Percentiles rank a stretch among this genome's conserved stretches.
These are phyloP conservation scores for Saturnia pavonia DNA, from an alignment of 2,888 invertebrate genomes.

Conservation along the genomic window DNA sequence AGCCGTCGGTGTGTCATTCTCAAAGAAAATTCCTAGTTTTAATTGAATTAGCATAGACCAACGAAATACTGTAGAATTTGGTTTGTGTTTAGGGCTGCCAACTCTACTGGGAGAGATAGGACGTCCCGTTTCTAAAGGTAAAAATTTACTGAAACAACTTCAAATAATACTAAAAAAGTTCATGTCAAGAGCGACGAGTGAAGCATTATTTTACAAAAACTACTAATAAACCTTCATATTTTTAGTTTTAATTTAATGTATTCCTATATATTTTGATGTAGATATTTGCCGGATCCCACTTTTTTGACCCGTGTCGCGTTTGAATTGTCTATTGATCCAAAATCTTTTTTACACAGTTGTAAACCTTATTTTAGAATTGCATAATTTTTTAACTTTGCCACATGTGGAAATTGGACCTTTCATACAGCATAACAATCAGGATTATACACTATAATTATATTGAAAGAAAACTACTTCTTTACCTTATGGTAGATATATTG, in stretches of 20 bases:
- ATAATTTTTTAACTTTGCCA: not conserved
- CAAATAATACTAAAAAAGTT: too few relatives aligned
- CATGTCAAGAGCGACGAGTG: too few relatives aligned
- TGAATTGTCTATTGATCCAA: not conserved
- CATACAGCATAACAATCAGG: not conserved
- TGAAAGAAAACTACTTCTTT: not conserved
- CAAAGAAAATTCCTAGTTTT: constrained; percentile 42
- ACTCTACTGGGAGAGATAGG: not conserved
- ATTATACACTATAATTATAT: not conserved
- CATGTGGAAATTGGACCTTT: not conserved
- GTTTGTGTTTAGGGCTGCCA: not conserved
- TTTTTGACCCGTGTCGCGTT: not conserved
- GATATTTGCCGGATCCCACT: not conserved
- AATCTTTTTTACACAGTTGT: not conserved
- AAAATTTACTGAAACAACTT: not conserved
- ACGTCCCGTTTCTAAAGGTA: not conserved
- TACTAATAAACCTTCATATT: not conserved
- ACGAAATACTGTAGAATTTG: constrained; percentile 38
- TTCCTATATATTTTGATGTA: not conserved
- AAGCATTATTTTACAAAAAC: too few relatives aligned
- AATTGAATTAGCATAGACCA: constrained; percentile 60
- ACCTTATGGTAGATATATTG: not conserved
- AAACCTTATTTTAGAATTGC: not conserved
- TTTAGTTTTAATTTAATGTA: not conserved
- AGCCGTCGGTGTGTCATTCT: constrained; percentile 12